phyloP scores from a whole-genome alignment of 1,140 invertebrate species.

The Scaptomyza montana region DNA sequence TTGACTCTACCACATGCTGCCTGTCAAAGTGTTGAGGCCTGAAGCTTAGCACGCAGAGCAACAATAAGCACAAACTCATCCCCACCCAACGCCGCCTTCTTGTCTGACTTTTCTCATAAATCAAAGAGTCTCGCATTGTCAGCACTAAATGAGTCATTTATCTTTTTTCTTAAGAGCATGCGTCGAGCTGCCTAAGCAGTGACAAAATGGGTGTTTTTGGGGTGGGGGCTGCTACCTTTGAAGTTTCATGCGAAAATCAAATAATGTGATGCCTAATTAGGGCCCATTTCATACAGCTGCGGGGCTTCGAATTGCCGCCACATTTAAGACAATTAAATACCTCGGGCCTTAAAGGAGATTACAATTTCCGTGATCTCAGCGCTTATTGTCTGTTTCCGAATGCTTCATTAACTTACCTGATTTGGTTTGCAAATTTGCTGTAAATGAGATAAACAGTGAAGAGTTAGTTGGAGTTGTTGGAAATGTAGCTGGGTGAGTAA shows the following conservation, averaged over 20 bases:
- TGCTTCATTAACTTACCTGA: slow-evolving; percentile 51
- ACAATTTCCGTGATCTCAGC: neutral
- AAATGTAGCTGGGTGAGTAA: neutral
- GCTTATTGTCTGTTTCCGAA: neutral
- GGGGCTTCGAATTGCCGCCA: neutral
- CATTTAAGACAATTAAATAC: slow-evolving; percentile 30
- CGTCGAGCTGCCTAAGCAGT: too few relatives aligned
- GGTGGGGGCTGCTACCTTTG: slow-evolving; percentile 16
- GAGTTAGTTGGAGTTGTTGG: slow-evolving; percentile 10
- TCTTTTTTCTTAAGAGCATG: neutral
- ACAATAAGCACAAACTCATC: neutral
- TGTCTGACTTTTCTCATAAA: slow-evolving; percentile 42
- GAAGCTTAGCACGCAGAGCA: slow-evolving; percentile 38
- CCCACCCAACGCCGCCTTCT: neutral
- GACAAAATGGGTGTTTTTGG: neutral
- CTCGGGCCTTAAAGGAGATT: slow-evolving; percentile 3
- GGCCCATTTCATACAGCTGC: slow-evolving; percentile 5
- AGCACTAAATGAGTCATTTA: slow-evolving; percentile 63
- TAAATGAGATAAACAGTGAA: slow-evolving; percentile 14
- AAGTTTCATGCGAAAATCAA: slow-evolving; percentile 45
- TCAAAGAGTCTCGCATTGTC: slow-evolving; percentile 55
- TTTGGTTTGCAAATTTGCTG: slow-evolving; percentile 49
- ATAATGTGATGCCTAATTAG: slow-evolving; percentile 51
- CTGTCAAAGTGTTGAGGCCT: slow-evolving; percentile 50
- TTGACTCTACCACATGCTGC: slow-evolving; percentile 46